phyloP scores from a whole-genome alignment of 2,888 invertebrate genomes.

The Caenorhabditis wallacei region DNA sequence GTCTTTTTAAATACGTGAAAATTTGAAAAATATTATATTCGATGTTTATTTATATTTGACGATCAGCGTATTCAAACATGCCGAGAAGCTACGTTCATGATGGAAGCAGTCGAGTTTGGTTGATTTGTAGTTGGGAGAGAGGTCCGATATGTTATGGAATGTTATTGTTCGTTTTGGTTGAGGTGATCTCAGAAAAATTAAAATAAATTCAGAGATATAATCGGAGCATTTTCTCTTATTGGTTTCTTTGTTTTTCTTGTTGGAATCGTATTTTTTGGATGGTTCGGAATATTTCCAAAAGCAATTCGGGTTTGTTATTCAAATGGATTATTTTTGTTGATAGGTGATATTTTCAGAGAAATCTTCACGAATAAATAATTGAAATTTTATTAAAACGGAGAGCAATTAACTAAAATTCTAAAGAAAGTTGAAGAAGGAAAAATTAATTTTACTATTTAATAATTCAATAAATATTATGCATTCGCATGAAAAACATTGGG shows the following conservation, averaged over 20 bases:
- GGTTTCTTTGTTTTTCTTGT: constrained; percentile 8
- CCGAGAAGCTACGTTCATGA: background rate
- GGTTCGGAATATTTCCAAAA: constrained; percentile 52
- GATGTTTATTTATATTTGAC: background rate
- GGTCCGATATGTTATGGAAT: constrained; percentile 49
- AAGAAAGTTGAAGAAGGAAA: background rate
- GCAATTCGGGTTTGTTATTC: constrained; percentile 23
- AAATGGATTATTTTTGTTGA: background rate
- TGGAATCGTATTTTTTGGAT: constrained; percentile 40
- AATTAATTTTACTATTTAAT: background rate
- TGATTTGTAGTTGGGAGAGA: constrained; percentile 42
- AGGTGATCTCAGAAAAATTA: background rate
- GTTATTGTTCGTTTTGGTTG: constrained; percentile 14
- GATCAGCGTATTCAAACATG: background rate
- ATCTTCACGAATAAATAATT: constrained; percentile 37
- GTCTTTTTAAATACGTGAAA: constrained; percentile 9
- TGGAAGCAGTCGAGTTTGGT: constrained; percentile 25
- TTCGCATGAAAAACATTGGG: constrained; percentile 33
- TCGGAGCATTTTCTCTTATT: constrained; percentile 23
- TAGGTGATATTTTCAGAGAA: constrained; percentile 36
- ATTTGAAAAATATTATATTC: background rate
- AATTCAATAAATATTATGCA: constrained; percentile 52
- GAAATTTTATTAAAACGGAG: constrained; percentile 16
- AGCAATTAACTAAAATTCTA: constrained; percentile 10
- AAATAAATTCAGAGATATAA: constrained; percentile 33